A percentile compares a stretch with the other conserved stretches of the same genome.
These are phyloP conservation scores for Thelaira solivaga DNA, from an alignment of 2,888 invertebrate species.

Conservation along the genomic window DNA sequence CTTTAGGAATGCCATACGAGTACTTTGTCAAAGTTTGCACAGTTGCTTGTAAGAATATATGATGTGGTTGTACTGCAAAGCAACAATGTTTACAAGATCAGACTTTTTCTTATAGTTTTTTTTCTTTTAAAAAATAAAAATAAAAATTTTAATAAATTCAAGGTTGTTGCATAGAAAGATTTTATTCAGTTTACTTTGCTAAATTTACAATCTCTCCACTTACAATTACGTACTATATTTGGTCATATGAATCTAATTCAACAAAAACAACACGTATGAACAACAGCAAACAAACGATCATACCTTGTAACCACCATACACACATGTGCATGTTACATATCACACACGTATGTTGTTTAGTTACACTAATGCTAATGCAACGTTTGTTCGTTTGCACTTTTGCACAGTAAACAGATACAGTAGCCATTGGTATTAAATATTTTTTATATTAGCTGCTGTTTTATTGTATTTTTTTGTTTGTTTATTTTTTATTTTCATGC, in stretches of 20 bases:
- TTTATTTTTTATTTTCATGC: conserved; percentile 1
- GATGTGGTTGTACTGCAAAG: no score
- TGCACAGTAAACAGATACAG: conserved; percentile 28
- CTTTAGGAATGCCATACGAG: no score
- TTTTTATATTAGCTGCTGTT: conserved; percentile 17
- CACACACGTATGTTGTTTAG: conserved; percentile 24
- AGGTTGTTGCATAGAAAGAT: no score
- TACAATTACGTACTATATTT: not conserved
- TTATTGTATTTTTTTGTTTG: not conserved
- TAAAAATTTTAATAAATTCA: no score
- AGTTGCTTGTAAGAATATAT: no score
- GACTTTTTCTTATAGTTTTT: no score
- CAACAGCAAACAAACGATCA: conserved; percentile 18
- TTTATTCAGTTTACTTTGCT: no score
- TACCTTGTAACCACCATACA: conserved; percentile 36
- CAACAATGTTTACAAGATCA: no score
- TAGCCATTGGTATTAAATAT: conserved; percentile 30
- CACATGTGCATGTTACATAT: not conserved
- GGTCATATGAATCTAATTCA: conserved; percentile 28
- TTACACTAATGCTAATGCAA: conserved; percentile 4
- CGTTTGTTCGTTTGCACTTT: conserved; percentile 37
- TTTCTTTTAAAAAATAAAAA: no score
- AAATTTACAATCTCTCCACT: conserved; percentile 21
- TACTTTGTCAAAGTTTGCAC: no score
- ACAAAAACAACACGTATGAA: not conserved